Percentiles rank a stretch among this genome's conserved stretches.
These are phyloP conservation scores for Danio albolineatus DNA, from an alignment of 2,797 vertebrate species.

Conservation along the genomic window DNA sequence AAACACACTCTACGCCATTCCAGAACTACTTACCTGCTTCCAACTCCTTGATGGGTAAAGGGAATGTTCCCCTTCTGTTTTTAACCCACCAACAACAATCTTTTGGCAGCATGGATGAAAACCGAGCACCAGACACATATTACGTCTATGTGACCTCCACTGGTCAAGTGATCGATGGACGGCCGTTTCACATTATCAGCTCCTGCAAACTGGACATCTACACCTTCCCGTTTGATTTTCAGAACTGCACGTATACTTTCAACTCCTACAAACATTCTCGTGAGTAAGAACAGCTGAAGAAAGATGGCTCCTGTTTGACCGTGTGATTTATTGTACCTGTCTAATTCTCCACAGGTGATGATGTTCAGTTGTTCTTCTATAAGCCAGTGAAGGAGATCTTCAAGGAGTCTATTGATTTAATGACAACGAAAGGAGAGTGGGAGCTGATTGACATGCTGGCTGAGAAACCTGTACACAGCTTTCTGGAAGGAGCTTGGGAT, in stretches of 20 bases:
- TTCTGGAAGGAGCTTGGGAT: constrained; percentile 17
- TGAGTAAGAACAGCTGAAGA: constrained; percentile 55
- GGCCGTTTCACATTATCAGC: constrained; percentile 71
- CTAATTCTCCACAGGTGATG: constrained; percentile 58
- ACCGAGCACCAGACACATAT: constrained; percentile 68
- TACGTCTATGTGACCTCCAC: constrained; percentile 67
- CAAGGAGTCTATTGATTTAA: constrained; percentile 47
- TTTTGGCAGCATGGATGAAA: constrained; percentile 72
- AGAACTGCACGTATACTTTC: constrained; percentile 73
- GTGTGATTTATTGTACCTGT: not conserved
- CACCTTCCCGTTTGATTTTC: constrained; percentile 77
- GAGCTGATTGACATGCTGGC: constrained; percentile 67
- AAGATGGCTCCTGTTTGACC: not conserved
- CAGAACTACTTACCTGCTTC: too few relatives aligned
- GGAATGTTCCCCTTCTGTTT: too few relatives aligned
- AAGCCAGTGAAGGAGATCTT: constrained; percentile 46
- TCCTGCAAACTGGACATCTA: constrained; percentile 75
- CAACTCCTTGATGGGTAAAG: too few relatives aligned
- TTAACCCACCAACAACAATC: not conserved
- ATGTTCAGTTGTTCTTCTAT: constrained; percentile 43
- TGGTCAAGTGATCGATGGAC: constrained; percentile 64
- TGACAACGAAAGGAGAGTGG: constrained; percentile 75
- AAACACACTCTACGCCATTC: too few relatives aligned
- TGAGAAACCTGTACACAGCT: not conserved
- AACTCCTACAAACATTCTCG: constrained; percentile 68